Base-by-base conservation (phyloP, 2,888 invertebrate species). In the Erebia ligea region DNA sequence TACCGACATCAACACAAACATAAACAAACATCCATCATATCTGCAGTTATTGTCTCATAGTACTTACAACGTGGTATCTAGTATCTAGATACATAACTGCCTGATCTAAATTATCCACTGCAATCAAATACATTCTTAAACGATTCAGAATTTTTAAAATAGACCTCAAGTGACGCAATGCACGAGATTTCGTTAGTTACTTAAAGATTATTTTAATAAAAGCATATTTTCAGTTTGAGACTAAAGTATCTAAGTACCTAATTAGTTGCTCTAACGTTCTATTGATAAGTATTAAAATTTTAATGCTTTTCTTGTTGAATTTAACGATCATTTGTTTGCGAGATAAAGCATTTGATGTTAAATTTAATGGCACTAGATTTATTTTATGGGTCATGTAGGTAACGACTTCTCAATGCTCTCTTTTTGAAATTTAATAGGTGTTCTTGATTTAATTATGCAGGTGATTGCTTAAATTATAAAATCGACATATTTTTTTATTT, bases 1-100 rank as follows among this genome's bases (percentile, higher is more conserved):
- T 74, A 72, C 66, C 71, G 72, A 76, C 77, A 76, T 77, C 77
- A 79, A 79, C 78, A 78, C 78, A 81, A 81, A 81, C 81, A 81
- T 68, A 74, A 74, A 74, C 74, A 74, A 74, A 72, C 62, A 62
- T 62, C 13, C 15, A 19, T 58, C 68, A 58, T 63, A 40, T 63
- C 66, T 73, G 56, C 58, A 34, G 40, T 62, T 57, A 21, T 48
- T 57, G 57, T 66, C 62, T 45, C 19, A 42, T 52, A 17, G n/a
- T 17, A 17, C n/a, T n/a, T n/a, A n/a, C 19, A n/a, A 50, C n/a
- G 4, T 8, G 13, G 15, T 54, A 2, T 48, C 34, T 58, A 45
- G n/a, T n/a, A n/a, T n/a, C n/a, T n/a, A n/a, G n/a, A n/a, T n/a
- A n/a, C n/a, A n/a, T 13, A 45, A 13, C 17, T 61, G 10, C n/a